Conservation (phyloP, 1,140 invertebrate genomes). For the Drosophila pachea region DNA sequence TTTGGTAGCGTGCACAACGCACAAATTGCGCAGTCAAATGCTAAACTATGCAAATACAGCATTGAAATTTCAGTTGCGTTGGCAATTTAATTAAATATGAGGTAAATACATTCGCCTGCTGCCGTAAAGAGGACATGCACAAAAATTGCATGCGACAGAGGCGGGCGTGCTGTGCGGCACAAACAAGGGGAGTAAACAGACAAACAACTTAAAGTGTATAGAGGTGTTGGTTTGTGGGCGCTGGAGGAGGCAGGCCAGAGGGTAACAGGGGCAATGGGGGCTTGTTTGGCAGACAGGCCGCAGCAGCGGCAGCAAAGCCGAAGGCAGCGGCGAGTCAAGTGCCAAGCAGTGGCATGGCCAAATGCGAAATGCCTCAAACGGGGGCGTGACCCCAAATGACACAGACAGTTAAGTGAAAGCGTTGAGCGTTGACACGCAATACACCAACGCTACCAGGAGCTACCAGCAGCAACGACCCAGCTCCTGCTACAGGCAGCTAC, state of each 20-base stretch:
- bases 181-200: slow-evolving; percentile 59
- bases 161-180: slow-evolving; percentile 1
- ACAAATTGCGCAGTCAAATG: slow-evolving; percentile 31
- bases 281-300: slow-evolving; percentile 54
- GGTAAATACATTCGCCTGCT: slow-evolving; percentile 61
- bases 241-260: not conserved
- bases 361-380: slow-evolving; percentile 44
- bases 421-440: slow-evolving; percentile 70
- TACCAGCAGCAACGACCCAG: slow-evolving; percentile 23
- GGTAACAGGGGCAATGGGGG: slow-evolving; percentile 2
- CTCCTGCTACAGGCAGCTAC: slow-evolving; percentile 16
- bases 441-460: slow-evolving; percentile 27
- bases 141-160: slow-evolving; percentile 62
- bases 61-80: slow-evolving; percentile 63
- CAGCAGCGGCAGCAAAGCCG: slow-evolving; percentile 21
- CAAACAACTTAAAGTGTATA: slow-evolving; percentile 69
- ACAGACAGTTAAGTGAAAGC: slow-evolving; percentile 71
- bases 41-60: slow-evolving; percentile 67
- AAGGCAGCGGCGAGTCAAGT: slow-evolving; percentile 41
- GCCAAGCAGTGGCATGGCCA: slow-evolving; percentile 14
- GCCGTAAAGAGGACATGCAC: slow-evolving; percentile 60
- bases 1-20: slow-evolving; percentile 4
- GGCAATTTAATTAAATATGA: slow-evolving; percentile 74
- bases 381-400: slow-evolving; percentile 70
- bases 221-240: not conserved